Base-by-base conservation (phyloP, 2,797 vertebrate genomes). In the Fistularia tabacaria region DNA sequence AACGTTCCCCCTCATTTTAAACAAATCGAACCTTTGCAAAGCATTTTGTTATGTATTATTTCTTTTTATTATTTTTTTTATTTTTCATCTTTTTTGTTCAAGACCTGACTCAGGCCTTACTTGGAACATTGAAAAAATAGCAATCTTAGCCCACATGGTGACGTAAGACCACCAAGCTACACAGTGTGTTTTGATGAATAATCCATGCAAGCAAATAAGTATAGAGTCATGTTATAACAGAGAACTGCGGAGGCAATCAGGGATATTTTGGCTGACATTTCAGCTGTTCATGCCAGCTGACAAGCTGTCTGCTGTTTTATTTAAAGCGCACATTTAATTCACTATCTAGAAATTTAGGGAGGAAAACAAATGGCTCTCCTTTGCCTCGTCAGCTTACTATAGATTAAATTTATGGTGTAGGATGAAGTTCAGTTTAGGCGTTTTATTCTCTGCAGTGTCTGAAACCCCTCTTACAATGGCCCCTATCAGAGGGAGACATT, bases 331-430 rank as follows among this genome's bases (percentile, higher is more conserved):
- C n/a, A 25, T 46, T 43, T 40, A 12, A 52, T 37, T 15, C 37
- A n/a, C 11, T 39, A 47, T 39, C 8, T 36, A 42, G 8, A 50
- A 38, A 8, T 41, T 51, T 39, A 9, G 7, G 13, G 13, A 45
- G 14, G 55, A 14, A 39, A 57, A 36, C 10, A 12, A 15, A 40
- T 15, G 14, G 7, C 14, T n/a, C 51, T 43, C 9, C 9, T 50
- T 53, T 54, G 42, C 60, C 41, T 41, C 48, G 47, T 43, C 36
- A 13, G 15, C 54, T 51, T 37, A 13, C 14, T 7, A 14, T 10
- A 25, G 54, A 57, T 12, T 51, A 14, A 63, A 6, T 51, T 63
- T 48, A 62, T 53, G 40, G 54, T 51, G 13, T 47, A n/a, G 36
- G 36, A 55, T 14, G 36, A 9, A 38, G 58, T 57, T 59, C 14